Evolutionary conservation across 2,888 invertebrate species (phyloP).

Genomic region (Rhopalosiphum nymphaeae): DNA sequence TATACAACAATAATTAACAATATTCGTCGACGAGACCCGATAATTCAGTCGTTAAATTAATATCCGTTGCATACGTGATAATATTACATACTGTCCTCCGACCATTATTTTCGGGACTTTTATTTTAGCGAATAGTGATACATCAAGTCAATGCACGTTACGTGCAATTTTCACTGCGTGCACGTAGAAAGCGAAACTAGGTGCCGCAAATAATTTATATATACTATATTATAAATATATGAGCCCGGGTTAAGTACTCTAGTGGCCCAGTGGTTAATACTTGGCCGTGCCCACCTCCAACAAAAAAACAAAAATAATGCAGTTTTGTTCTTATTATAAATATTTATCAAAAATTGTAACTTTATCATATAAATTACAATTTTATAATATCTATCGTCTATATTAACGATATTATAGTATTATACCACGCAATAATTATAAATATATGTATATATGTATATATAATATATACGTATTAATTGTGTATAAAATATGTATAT

Average conservation of each 20-base stretch:
- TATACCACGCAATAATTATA: neutral
- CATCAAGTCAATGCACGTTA: conserved; percentile 9
- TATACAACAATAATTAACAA: neutral
- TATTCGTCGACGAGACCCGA: neutral
- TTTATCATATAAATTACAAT: neutral
- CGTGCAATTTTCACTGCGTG: neutral
- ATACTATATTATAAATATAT: neutral
- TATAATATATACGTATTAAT: neutral
- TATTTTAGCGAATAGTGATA: neutral
- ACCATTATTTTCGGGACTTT: neutral
- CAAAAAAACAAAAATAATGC: neutral
- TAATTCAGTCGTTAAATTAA: neutral
- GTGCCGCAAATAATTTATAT: neutral
- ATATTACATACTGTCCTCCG: neutral
- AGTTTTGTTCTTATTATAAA: neutral
- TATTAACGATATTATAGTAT: neutral
- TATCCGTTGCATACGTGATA: neutral
- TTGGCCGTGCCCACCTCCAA: neutral
- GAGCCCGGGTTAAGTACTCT: neutral
- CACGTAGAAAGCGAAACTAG: neutral
- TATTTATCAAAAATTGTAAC: neutral
- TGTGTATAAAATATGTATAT: neutral
- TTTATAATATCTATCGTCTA: neutral
- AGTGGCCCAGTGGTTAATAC: neutral
- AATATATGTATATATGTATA: neutral